These are phyloP conservation scores for Suricata suricatta DNA, from an alignment of 2,113 vertebrate genomes.

Conservation along the genomic window DNA sequence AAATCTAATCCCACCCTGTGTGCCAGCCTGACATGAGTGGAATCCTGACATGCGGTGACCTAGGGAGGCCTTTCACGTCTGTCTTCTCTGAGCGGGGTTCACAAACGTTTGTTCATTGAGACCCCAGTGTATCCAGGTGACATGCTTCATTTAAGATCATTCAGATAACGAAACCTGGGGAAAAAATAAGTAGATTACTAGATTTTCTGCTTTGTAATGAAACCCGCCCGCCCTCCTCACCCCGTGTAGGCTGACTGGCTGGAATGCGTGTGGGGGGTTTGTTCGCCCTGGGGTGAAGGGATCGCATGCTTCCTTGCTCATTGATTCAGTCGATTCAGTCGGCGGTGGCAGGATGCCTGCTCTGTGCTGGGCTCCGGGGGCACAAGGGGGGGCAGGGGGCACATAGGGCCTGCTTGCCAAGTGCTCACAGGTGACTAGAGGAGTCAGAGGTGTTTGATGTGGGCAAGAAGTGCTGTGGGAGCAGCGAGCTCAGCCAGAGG, in stretches of 20 bases:
- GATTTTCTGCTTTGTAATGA: background rate
- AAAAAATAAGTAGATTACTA: background rate
- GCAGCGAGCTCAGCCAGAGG: background rate
- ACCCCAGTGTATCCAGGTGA: background rate
- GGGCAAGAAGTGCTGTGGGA: background rate
- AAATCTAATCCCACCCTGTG: background rate
- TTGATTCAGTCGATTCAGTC: too few species aligned
- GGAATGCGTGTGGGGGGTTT: background rate
- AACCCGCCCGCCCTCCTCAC: background rate
- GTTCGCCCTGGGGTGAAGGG: background rate
- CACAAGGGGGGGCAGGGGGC: background rate
- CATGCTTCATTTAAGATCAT: constrained; percentile 24
- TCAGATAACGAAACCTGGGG: background rate
- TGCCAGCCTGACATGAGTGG: background rate
- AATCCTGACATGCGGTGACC: background rate
- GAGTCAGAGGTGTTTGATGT: background rate
- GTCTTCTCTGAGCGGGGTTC: background rate
- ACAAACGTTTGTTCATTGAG: constrained; percentile 4
- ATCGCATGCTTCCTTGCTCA: background rate
- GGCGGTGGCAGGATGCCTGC: background rate
- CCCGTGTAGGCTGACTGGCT: background rate
- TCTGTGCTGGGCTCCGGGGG: background rate
- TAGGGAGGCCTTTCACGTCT: background rate
- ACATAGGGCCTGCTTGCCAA: background rate
- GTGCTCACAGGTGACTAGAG: background rate